Evolutionary conservation across 35 echinoderm and acorn worm species (phyloP), one percentile per base, ranked within the genome.

Genomic region (Apostichopus parvimensis): DNA sequence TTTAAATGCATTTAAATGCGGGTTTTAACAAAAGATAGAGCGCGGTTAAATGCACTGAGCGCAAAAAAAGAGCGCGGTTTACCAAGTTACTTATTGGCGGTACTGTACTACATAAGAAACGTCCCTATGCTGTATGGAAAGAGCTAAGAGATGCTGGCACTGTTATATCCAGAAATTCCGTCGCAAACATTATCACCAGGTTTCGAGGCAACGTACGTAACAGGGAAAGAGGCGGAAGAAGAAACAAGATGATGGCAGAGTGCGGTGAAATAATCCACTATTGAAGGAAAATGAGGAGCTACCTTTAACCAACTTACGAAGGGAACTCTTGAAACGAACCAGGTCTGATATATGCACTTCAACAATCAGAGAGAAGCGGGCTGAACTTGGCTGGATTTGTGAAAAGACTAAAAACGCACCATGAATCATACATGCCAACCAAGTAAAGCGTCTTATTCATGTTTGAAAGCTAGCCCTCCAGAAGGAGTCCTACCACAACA

Each of bases 141-240:
- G 24, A 25, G 24, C 24, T 0, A 26, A 21, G 64, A 26, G 56
- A 25, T 13, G 12, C 8, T 6, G 62, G 86, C 57, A 28, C 18
- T 14, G 12, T 21, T n/a, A 88, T 88, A 28, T 88, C 86, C 22
- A 88, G 86, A 71, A 88, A 12, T 71, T 28, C 86, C 6, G 86
- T 88, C 6, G 23, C 18, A 25, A 25, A 25, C 24, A 25, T 25
- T 25, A 71, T 25, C 24, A 25, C 24, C 24, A 25, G 24, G 24
- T 25, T 25, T 25, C 24, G 24, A 25, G 24, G 24, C 24, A 25
- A 25, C 24, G 24, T 25, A 25, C 24, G 24, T 25, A 25, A 25
- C 24, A 25, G 24, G 24, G 24, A 25, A 25, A 25, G 24, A 25
- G 24, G 24, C 24, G 24, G 24, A 25, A 25, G 24, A 25, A 25